Percentiles rank a stretch among this genome's conserved stretches.
phyloP scores from a whole-genome alignment of 2,113 vertebrate species.

The Phainopepla nitens region DNA sequence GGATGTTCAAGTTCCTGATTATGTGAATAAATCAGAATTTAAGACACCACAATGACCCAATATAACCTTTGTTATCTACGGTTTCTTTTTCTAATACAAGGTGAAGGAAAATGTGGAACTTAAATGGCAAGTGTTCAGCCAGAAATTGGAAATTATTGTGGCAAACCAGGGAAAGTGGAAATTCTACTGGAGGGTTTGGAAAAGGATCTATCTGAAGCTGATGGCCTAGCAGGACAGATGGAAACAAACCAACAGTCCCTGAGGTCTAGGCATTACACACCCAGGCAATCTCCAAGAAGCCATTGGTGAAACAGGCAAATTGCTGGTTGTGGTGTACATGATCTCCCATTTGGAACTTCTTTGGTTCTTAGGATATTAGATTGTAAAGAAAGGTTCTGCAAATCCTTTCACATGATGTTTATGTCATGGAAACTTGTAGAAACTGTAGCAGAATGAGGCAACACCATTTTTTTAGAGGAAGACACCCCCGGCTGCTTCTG shows the following conservation, averaged over 20 bases:
- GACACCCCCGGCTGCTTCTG: fast-evolving
- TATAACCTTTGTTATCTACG: not conserved
- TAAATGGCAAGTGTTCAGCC: not conserved
- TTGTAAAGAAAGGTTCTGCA: not conserved
- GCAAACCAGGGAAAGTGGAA: not conserved
- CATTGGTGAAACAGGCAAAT: not conserved
- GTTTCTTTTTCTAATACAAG: not conserved
- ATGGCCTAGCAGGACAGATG: not conserved
- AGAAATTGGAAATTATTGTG: not conserved
- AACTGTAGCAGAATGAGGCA: not conserved
- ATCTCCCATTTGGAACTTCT: not conserved
- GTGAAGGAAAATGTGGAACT: not conserved
- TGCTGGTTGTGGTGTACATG: not conserved
- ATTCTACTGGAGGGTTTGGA: not conserved
- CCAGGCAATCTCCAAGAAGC: not conserved
- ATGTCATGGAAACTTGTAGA: not conserved
- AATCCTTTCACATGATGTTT: not conserved
- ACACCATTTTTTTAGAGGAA: not conserved
- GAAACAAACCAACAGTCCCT: not conserved
- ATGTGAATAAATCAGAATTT: not conserved
- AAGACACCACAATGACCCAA: not conserved
- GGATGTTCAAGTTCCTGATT: not conserved
- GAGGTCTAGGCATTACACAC: not conserved
- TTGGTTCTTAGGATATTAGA: not conserved
- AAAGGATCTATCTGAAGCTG: not conserved